Conservation (phyloP, 35 echinoderm and acorn worm genomes). For the Lytechinus pictus region DNA sequence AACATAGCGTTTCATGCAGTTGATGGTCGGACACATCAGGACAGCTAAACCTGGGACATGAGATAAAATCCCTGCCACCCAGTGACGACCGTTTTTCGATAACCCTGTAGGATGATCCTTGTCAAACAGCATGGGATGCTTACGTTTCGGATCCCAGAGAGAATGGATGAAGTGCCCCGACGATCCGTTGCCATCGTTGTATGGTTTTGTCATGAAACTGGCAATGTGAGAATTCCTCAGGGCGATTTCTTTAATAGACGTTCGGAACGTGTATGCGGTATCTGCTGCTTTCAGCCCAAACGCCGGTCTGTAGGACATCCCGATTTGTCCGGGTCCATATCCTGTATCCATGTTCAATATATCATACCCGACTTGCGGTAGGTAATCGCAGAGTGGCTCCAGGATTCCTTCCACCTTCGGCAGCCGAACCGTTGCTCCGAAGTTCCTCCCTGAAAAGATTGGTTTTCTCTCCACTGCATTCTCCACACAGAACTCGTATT, state of each 20-base stretch:
- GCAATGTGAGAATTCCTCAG: constrained; percentile 54
- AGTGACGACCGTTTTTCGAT: constrained; percentile 62
- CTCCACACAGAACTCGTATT: constrained; percentile 69
- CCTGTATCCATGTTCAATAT: constrained; percentile 69
- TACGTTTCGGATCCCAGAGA: constrained; percentile 60
- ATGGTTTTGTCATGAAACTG: constrained; percentile 72
- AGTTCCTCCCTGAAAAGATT: constrained; percentile 41
- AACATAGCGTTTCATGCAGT: constrained; percentile 60
- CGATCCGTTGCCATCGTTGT: constrained; percentile 39
- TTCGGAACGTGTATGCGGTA: constrained; percentile 67
- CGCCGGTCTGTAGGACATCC: constrained; percentile 68
- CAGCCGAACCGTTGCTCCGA: constrained; percentile 56
- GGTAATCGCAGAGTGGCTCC: constrained; percentile 42
- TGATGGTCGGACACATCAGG: constrained; percentile 61
- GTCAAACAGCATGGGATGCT: constrained; percentile 56
- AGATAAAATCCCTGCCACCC: constrained; percentile 66
- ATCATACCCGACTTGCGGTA: constrained; percentile 73
- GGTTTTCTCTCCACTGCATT: constrained; percentile 61
- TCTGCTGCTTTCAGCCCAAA: constrained; percentile 73
- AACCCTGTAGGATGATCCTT: constrained; percentile 35
- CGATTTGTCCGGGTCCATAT: constrained; percentile 69
- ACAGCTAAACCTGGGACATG: constrained; percentile 64
- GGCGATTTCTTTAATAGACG: constrained; percentile 73
- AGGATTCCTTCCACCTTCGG: constrained; percentile 26
- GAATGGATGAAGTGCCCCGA: constrained; percentile 76